Evolutionary conservation across 2,113 vertebrate species (phyloP).

Genomic region (Rynchops niger): DNA sequence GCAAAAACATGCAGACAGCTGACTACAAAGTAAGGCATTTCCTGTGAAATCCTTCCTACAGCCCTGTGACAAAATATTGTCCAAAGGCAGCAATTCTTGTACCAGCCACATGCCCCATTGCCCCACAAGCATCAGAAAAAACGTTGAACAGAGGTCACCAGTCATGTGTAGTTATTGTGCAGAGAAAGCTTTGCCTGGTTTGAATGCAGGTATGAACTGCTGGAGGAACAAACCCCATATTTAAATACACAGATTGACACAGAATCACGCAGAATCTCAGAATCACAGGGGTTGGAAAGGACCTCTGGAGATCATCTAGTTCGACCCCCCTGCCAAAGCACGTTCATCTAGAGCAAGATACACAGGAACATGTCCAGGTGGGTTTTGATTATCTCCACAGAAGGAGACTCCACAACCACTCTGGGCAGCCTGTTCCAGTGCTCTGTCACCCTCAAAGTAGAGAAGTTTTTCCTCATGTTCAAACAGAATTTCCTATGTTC

Average conservation of each 20-base stretch:
- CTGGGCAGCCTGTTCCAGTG: background rate
- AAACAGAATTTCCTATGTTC: background rate
- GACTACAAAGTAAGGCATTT: background rate
- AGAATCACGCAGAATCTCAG: background rate
- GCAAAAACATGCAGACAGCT: background rate
- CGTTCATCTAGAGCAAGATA: background rate
- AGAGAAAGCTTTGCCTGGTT: background rate
- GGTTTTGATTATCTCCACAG: background rate
- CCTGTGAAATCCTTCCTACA: background rate
- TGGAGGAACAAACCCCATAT: background rate
- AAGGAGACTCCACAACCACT: background rate
- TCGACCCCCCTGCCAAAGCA: background rate
- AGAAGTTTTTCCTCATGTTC: background rate
- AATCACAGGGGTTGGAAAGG: background rate
- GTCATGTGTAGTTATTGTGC: background rate
- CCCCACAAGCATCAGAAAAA: background rate
- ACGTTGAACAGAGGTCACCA: background rate
- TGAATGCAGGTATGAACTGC: background rate
- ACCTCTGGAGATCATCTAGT: background rate
- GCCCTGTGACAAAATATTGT: background rate
- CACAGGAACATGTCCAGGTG: background rate
- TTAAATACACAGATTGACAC: background rate
- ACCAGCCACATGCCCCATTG: background rate
- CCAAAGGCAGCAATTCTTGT: background rate
- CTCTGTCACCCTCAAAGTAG: background rate